These are phyloP conservation scores for Ophion slaviceki DNA, from an alignment of 2,888 invertebrate species.

Conservation along the genomic window DNA sequence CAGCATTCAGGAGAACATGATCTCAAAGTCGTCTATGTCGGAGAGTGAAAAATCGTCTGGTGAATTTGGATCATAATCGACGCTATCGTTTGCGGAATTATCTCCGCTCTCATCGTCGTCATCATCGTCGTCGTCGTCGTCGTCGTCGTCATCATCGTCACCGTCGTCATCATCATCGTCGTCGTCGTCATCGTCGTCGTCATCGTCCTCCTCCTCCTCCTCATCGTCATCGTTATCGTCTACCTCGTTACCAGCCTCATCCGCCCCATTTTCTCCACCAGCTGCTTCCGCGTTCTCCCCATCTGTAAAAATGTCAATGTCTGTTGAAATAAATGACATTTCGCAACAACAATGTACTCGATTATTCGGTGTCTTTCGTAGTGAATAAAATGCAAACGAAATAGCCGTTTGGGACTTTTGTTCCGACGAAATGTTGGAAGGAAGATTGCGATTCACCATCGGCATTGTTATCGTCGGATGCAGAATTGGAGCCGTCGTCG, in stretches of 20 bases:
- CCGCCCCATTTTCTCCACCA: slow-evolving; percentile 71
- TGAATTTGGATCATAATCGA: slow-evolving; percentile 74
- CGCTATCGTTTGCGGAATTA: slow-evolving; percentile 77
- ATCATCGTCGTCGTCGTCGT: slow-evolving; percentile 74
- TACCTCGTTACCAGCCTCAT: slow-evolving; percentile 71
- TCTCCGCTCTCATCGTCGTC: slow-evolving; percentile 79
- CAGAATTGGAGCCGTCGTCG: slow-evolving; percentile 85
- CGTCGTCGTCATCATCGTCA: slow-evolving; percentile 75
- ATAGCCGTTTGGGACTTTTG: neutral
- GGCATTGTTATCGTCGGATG: slow-evolving; percentile 83
- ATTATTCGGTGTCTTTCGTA: neutral
- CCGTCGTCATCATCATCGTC: slow-evolving; percentile 71
- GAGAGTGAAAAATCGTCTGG: slow-evolving; percentile 76
- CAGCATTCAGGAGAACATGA: slow-evolving; percentile 74
- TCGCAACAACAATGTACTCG: neutral
- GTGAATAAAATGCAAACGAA: neutral
- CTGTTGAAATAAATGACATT: neutral
- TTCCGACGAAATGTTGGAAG: neutral
- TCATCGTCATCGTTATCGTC: slow-evolving; percentile 69
- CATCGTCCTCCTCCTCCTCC: slow-evolving; percentile 70
- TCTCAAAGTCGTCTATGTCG: slow-evolving; percentile 78
- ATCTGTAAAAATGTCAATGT: slow-evolving; percentile 63
- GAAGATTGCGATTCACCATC: slow-evolving; percentile 75
- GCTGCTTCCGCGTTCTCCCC: slow-evolving; percentile 73
- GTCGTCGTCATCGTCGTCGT: slow-evolving; percentile 70